Evolutionary conservation across 2,113 vertebrate genomes (phyloP).

Genomic region (pig (Sus scrofa)): DNA sequence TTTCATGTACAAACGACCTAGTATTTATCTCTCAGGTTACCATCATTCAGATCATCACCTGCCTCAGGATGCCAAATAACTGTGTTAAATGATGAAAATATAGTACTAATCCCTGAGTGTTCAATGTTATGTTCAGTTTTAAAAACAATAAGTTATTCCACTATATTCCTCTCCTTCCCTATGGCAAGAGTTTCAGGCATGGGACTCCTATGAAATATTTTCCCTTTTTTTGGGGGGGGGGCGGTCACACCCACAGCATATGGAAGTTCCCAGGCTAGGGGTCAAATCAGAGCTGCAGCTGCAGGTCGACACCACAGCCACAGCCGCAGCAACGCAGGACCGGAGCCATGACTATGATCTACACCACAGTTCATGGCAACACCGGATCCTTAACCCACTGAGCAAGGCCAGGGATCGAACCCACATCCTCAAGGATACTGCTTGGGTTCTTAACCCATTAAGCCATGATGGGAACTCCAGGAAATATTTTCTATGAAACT

Average conservation of each 20-base stretch:
- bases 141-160: conserved; percentile 32
- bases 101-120: conserved; percentile 63
- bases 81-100: conserved; percentile 47
- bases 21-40: conserved; percentile 49
- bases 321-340: too few species aligned
- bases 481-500: conserved; percentile 61
- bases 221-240: background rate
- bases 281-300: too few species aligned
- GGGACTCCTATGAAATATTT: conserved; percentile 46
- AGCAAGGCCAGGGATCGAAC: too few species aligned
- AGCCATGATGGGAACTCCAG: background rate
- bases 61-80: conserved; percentile 47
- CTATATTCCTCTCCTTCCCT: conserved; percentile 1
- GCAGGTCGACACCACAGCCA: too few species aligned
- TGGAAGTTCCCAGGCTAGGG: too few species aligned
- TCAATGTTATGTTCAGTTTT: conserved; percentile 38
- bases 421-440: too few species aligned
- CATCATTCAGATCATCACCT: conserved; percentile 56
- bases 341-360: too few species aligned
- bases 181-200: conserved; percentile 34
- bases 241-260: too few species aligned
- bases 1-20: background rate
- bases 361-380: too few species aligned
- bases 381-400: too few species aligned
- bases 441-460: too few species aligned